Conservation (phyloP, 2,113 vertebrate genomes). For the Amia ocellicauda region DNA sequence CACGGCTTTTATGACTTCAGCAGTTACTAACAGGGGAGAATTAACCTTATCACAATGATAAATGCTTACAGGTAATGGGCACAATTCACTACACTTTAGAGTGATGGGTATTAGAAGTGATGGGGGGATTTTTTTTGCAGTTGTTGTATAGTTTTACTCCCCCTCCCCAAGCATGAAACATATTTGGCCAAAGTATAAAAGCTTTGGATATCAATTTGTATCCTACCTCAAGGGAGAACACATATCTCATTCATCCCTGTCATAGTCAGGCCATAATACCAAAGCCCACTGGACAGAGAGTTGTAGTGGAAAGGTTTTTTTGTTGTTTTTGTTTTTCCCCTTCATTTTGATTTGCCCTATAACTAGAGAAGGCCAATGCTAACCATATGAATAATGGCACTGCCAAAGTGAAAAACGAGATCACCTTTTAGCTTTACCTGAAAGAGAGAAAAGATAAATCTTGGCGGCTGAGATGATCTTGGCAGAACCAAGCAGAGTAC, state of each 20-base stretch:
- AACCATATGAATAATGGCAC: constrained; percentile 68
- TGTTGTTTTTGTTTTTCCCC: too few species aligned
- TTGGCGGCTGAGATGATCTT: constrained; percentile 58
- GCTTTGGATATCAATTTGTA: constrained; percentile 60
- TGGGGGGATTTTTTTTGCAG: constrained; percentile 25
- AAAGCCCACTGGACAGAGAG: constrained; percentile 33
- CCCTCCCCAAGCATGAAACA: constrained; percentile 38
- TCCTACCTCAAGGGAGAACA: constrained; percentile 44
- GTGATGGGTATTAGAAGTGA: constrained; percentile 2
- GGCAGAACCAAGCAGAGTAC: constrained; percentile 38
- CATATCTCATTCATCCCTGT: constrained; percentile 61
- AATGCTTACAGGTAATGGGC: constrained; percentile 41
- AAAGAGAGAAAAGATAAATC: constrained; percentile 65
- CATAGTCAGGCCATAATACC: constrained; percentile 31
- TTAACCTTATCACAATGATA: constrained; percentile 53
- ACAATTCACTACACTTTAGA: constrained; percentile 14
- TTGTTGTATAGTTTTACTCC: constrained; percentile 35
- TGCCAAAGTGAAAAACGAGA: constrained; percentile 72
- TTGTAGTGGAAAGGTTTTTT: constrained; percentile 42
- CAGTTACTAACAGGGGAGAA: constrained; percentile 50
- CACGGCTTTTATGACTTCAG: constrained; percentile 42
- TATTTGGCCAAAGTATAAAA: constrained; percentile 50
- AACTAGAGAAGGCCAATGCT: constrained; percentile 59
- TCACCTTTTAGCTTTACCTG: constrained; percentile 63
- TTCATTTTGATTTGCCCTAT: constrained; percentile 60